Conservation (phyloP, 1,140 invertebrate species). For the Orchestia grillus region DNA sequence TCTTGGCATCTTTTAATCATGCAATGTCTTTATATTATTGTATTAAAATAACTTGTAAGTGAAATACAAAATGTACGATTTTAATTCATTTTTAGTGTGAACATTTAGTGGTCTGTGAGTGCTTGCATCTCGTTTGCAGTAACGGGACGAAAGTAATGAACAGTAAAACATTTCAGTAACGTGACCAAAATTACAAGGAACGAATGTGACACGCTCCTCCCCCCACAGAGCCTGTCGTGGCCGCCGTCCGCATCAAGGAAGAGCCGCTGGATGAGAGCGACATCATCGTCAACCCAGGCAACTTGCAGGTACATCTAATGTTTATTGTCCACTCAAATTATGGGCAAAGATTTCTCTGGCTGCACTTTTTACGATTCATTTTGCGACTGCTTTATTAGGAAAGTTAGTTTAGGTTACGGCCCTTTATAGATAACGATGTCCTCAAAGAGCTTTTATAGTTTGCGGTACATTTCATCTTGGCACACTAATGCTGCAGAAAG, state of each 20-base stretch:
- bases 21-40: no score
- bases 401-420: not conserved
- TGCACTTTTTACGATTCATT: not conserved
- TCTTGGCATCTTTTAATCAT: no score
- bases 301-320: not conserved
- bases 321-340: not conserved
- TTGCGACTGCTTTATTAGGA: not conserved
- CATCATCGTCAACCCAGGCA: constrained; percentile 33
- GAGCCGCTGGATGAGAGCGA: constrained; percentile 61
- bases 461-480: not conserved
- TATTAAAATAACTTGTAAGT: no score
- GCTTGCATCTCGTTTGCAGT: no score
- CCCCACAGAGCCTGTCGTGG: not conserved
- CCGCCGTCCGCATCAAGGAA: constrained; percentile 62
- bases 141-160: no score
- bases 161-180: no score
- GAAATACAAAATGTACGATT: no score
- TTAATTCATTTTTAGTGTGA: no score
- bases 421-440: not conserved
- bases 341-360: not conserved
- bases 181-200: no score
- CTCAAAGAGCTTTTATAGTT: not conserved
- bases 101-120: no score
- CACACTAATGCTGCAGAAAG: not conserved
- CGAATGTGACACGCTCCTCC: no score